These are phyloP conservation scores for Xiphias gladius DNA, from an alignment of 2,113 vertebrate genomes.

Conservation along the genomic window DNA sequence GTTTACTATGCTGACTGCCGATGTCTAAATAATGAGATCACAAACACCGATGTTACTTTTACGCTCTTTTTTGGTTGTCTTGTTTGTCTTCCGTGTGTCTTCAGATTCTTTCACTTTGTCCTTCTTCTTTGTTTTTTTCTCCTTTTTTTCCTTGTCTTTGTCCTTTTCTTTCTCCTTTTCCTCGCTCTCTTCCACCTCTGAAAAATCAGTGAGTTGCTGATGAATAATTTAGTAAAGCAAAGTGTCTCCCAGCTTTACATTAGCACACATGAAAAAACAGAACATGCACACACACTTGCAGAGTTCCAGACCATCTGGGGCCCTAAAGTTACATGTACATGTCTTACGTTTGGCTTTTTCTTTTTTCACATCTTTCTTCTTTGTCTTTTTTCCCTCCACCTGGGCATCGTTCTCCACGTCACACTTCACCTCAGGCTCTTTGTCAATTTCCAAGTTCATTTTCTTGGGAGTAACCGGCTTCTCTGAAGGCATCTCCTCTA, in stretches of 20 bases:
- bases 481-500: constrained; percentile 52
- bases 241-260: neutral
- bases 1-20: neutral
- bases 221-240: constrained; percentile 2
- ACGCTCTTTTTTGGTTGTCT: constrained; percentile 64
- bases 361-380: constrained; percentile 76
- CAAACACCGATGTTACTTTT: constrained; percentile 61
- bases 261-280: too few relatives aligned
- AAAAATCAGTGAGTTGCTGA: constrained; percentile 41
- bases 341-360: constrained; percentile 73
- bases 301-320: too few relatives aligned
- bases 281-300: too few relatives aligned
- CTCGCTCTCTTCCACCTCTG: constrained; percentile 59
- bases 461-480: constrained; percentile 57
- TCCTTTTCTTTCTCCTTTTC: constrained; percentile 62
- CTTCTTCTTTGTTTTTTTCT: constrained; percentile 75
- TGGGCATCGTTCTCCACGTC: constrained; percentile 41
- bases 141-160: constrained; percentile 69
- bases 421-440: constrained; percentile 43
- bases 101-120: constrained; percentile 63
- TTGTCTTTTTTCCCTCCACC: constrained; percentile 63
- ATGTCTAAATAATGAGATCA: neutral
- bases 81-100: constrained; percentile 64
- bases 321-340: neutral
- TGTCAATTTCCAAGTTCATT: constrained; percentile 67